phyloP scores from a whole-genome alignment of 2,113 vertebrate species.

The Takifugu flavidus region DNA sequence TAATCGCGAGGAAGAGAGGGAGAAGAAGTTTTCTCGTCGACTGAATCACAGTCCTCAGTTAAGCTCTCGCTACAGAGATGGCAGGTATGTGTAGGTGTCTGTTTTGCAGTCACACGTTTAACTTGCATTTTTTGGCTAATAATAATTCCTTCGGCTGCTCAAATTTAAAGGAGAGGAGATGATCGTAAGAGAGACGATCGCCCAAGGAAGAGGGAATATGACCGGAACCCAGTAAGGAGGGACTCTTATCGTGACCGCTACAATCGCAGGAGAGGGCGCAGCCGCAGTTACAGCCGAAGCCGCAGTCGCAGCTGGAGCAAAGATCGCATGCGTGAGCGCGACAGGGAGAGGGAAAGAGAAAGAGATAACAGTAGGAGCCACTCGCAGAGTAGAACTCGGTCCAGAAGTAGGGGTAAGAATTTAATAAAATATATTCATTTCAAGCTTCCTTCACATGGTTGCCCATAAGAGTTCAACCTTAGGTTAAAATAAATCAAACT shows the following conservation, averaged over 20 bases:
- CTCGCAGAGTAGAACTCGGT: constrained; percentile 75
- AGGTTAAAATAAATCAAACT: not conserved
- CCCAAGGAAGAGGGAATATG: constrained; percentile 93
- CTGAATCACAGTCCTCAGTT: constrained; percentile 90
- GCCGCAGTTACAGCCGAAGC: constrained; percentile 91
- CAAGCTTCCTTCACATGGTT: not conserved
- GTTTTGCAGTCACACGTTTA: not conserved
- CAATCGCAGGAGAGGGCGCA: constrained; percentile 89
- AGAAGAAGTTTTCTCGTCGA: constrained; percentile 93
- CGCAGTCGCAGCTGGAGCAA: constrained; percentile 95
- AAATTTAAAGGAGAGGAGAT: constrained; percentile 82
- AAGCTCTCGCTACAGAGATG: constrained; percentile 91
- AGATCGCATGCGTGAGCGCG: constrained; percentile 85
- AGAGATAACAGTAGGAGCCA: constrained; percentile 69
- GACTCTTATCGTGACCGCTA: constrained; percentile 95
- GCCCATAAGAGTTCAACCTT: not conserved
- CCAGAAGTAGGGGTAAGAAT: constrained; percentile 77
- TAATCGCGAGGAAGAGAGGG: constrained; percentile 89
- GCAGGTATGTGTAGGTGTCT: constrained; percentile 74
- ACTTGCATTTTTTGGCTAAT: not conserved
- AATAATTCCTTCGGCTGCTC: not conserved
- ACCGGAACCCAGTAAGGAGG: constrained; percentile 86
- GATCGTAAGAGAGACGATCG: constrained; percentile 95
- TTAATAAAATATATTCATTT: not conserved
- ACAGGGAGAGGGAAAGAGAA: constrained; percentile 82